Evolutionary conservation across 2,888 invertebrate genomes (phyloP).

Genomic region (Erebia ligea): DNA sequence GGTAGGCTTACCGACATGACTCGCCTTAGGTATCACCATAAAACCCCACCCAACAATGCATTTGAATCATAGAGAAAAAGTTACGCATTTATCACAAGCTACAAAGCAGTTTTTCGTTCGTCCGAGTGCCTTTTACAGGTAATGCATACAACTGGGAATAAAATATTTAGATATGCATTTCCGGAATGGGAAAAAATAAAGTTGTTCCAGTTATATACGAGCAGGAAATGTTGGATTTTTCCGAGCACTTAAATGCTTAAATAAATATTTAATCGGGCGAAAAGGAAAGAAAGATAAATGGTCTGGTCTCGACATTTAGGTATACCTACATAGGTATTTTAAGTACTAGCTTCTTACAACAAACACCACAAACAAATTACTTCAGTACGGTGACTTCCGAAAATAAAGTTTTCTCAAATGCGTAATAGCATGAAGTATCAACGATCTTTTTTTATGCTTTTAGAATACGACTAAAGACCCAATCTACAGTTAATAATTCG

Average conservation of each 20-base stretch:
- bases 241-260: constrained; percentile 16
- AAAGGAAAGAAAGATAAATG: constrained; percentile 16
- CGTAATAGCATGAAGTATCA: not conserved
- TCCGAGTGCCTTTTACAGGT: constrained; percentile 36
- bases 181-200: constrained; percentile 28
- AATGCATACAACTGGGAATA: constrained; percentile 38
- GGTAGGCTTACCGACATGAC: too few species aligned
- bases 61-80: constrained; percentile 35
- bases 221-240: constrained; percentile 28
- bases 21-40: not conserved
- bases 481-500: too few species aligned
- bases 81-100: constrained; percentile 35
- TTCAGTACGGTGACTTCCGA: constrained; percentile 42
- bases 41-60: constrained; percentile 28
- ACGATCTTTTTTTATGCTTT: too few species aligned
- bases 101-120: constrained; percentile 37
- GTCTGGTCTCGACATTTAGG: not conserved
- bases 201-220: constrained; percentile 28
- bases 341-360: not conserved
- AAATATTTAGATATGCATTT: constrained; percentile 39
- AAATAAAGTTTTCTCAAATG: not conserved
- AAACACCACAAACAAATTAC: constrained; percentile 9
- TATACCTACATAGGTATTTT: not conserved
- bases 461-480: too few species aligned
- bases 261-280: constrained; percentile 23